Evolutionary conservation across 2,113 vertebrate genomes (phyloP), one percentile per base, ranked within the genome.

Genomic region (Pollachius pollachius): DNA sequence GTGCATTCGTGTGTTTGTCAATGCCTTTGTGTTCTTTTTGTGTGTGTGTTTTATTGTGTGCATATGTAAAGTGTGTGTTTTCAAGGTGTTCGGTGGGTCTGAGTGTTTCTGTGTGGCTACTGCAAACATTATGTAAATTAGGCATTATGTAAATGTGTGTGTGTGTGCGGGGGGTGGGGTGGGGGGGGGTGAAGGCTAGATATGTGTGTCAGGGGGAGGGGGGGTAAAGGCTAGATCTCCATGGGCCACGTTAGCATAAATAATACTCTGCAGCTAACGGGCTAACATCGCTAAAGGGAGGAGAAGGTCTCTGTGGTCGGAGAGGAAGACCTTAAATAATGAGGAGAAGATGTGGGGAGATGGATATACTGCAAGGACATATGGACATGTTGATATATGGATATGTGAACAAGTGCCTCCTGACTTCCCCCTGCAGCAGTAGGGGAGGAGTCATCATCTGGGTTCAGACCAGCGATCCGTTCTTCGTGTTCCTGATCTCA

Each of bases 181-280:
- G 30, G 30, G 30, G 30, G 30, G 30, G 3, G 30, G 2, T 4
- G 5, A 30, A 30, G 72, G 68, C 75, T 7, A 66, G 27, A 74
- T 79, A 2, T 23, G 21, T 23, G 21, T 23, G 21, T 23, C 21
- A 3, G 30, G 30, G 30, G 30, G 30, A 6, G 30, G 30, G 27
- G 27, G 27, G 30, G 30, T 4, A 30, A 30, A 30, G 72, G 68
- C 75, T 7, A 66, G 27, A 74, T 79, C 86, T 85, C 84, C 74
- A 81, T 74, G 78, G 79, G 70, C 76, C 68, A 74, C 78, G 83
- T 84, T 85, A 83, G 83, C 73, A 78, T 82, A 85, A 84, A 84
- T 83, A 73, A 81, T 76, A 72, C 66, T 78, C 76, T 75, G 79
- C 74, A 62, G 80, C 84, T 76, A 71, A 73, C 67, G 17, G 54